These are phyloP conservation scores for Origma solitaria DNA, from an alignment of 2,113 vertebrate species.

Conservation along the genomic window DNA sequence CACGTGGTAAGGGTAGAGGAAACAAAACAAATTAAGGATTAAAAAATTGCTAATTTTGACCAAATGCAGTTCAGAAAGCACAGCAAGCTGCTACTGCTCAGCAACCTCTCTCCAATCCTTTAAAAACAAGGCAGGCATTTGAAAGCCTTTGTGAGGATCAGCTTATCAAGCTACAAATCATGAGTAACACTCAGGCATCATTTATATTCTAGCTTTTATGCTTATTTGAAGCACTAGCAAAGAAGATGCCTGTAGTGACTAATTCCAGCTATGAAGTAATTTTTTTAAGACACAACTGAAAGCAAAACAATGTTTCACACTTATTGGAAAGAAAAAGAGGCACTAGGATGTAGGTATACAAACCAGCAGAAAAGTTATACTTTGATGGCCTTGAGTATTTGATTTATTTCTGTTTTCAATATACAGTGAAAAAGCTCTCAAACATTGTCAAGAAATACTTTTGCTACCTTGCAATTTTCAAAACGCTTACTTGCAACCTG, in stretches of 20 bases:
- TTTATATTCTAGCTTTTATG: constrained; percentile 15
- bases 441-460: neutral
- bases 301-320: neutral
- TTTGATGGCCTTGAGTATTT: neutral
- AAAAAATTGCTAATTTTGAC: neutral
- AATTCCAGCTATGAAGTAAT: neutral
- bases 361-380: neutral
- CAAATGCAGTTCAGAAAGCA: neutral
- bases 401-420: neutral
- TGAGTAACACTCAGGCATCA: neutral
- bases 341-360: neutral
- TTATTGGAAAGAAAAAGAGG: neutral
- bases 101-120: neutral
- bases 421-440: neutral
- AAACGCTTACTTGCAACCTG: neutral
- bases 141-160: neutral
- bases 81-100: neutral
- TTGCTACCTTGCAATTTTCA: neutral
- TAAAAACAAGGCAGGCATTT: neutral
- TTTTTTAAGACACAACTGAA: neutral
- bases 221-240: neutral
- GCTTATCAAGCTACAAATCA: constrained; percentile 4
- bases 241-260: constrained; percentile 42
- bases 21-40: neutral
- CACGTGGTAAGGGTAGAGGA: neutral